These are phyloP conservation scores for Morpho helenor DNA, from an alignment of 2,888 invertebrate species.

Conservation along the genomic window DNA sequence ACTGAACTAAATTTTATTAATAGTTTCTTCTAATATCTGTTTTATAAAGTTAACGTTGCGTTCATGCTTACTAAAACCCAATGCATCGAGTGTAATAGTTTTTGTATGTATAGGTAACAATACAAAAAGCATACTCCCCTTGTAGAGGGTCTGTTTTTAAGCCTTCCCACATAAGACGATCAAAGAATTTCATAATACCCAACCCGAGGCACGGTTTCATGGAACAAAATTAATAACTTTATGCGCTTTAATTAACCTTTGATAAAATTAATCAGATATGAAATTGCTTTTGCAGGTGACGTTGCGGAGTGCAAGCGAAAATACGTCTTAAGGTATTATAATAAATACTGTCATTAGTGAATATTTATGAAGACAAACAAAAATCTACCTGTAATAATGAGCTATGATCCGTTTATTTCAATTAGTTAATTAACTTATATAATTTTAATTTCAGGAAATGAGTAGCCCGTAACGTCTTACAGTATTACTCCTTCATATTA, in stretches of 20 bases:
- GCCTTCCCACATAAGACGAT: conserved; percentile 18
- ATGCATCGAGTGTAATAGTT: too few relatives aligned
- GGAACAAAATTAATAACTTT: conserved; percentile 30
- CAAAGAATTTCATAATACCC: conserved; percentile 30
- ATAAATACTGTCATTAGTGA: conserved; percentile 4
- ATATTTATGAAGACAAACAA: neutral
- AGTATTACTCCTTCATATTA: too few relatives aligned
- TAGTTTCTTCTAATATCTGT: too few relatives aligned
- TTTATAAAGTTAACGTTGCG: too few relatives aligned
- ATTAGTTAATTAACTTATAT: too few relatives aligned
- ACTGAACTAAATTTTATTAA: too few relatives aligned
- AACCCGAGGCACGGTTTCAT: conserved; percentile 21
- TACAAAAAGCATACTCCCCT: neutral
- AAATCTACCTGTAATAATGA: too few relatives aligned
- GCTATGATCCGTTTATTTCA: too few relatives aligned
- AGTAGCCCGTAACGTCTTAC: too few relatives aligned
- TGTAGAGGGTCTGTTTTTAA: conserved; percentile 17
- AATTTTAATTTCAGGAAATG: too few relatives aligned
- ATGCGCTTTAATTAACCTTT: conserved; percentile 30
- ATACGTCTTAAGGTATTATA: conserved; percentile 19
- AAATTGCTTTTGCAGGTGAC: conserved; percentile 26
- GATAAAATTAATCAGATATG: conserved; percentile 26
- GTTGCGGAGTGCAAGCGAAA: conserved; percentile 19
- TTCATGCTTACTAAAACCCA: too few relatives aligned
- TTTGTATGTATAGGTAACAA: neutral